These are phyloP conservation scores for Tortrix viridana DNA, from an alignment of 2,888 invertebrate genomes.

Conservation along the genomic window DNA sequence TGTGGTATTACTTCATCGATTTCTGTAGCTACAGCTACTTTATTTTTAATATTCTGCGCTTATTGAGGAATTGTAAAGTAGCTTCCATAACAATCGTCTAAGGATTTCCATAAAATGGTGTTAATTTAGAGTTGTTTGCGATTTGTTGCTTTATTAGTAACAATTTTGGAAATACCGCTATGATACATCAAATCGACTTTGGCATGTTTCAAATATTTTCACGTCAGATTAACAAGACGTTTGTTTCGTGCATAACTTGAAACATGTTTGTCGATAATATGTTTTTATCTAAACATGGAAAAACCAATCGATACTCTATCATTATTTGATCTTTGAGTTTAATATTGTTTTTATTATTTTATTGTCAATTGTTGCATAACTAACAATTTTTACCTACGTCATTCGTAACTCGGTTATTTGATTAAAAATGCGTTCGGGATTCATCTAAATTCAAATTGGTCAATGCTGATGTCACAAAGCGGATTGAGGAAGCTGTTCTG, in stretches of 20 bases:
- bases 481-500: conserved; percentile 10
- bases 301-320: conserved; percentile 27
- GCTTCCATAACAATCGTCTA: conserved; percentile 20
- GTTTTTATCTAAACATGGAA: conserved; percentile 15
- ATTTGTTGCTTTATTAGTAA: conserved; percentile 36
- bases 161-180: conserved; percentile 33
- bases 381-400: conserved; percentile 2
- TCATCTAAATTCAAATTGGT: conserved; percentile 18
- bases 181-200: conserved; percentile 22
- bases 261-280: conserved; percentile 24
- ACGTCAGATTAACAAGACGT: conserved; percentile 28
- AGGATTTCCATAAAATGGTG: conserved; percentile 17
- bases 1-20: conserved; percentile 14
- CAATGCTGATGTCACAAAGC: background rate
- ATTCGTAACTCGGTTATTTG: conserved; percentile 4
- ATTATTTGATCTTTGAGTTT: conserved; percentile 5
- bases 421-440: conserved; percentile 1
- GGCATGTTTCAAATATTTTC: conserved; percentile 35
- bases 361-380: conserved; percentile 3
- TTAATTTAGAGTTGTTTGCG: conserved; percentile 22
- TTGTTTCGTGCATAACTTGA: conserved; percentile 18
- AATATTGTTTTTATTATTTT: conserved; percentile 14
- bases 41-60: conserved; percentile 14
- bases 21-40: conserved; percentile 12
- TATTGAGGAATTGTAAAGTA: conserved; percentile 28